Evolutionary conservation across 2,888 invertebrate species (phyloP), one percentile per base, ranked within the genome.

Genomic region (Watsonalla binaria): DNA sequence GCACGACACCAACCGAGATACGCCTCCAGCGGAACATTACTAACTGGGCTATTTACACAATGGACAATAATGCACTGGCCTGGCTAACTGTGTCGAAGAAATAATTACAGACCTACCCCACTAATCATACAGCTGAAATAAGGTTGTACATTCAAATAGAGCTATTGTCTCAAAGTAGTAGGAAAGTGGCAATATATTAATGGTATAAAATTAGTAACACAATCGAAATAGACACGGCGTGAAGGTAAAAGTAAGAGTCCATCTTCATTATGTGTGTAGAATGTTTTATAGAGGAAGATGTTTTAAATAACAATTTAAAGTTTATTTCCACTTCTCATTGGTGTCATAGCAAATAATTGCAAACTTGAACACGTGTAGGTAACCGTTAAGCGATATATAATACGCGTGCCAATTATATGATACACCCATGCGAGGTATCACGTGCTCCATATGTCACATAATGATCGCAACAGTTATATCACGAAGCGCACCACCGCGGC

Each of bases 391-490:
- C 37, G 14, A 37, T 13, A 7, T 48, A 48, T 49, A 49, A 49
- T 39, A 14, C 37, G 11, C 14, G 39, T 49, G 60, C 66, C 70
- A 75, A 80, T 80, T 76, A 82, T 72, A 61, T 11, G 37, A 37
- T 67, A 72, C 72, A 66, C 64, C 59, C 61, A 65, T 59, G 62
- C 68, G 72, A 71, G 69, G 74, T 61, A 71, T 80, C 79, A 82
- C 78, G 76, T 76, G 77, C 78, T 75, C 73, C 74, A 74, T 79
- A 79, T 85, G 84, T 84, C 85, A 74, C 85, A 80, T 86, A 85
- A 87, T 86, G 78, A 72, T 65, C 55, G 76, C 77, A 78, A 87
- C 86, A 80, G 87, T 86, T 85, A 84, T 75, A 78, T 80, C 81
- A 83, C 63, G 77, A 69, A 62, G 70, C 66, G 71, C 74, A 62